phyloP scores from a whole-genome alignment of 2,113 vertebrate genomes.

The Cheirogaleus medius region DNA sequence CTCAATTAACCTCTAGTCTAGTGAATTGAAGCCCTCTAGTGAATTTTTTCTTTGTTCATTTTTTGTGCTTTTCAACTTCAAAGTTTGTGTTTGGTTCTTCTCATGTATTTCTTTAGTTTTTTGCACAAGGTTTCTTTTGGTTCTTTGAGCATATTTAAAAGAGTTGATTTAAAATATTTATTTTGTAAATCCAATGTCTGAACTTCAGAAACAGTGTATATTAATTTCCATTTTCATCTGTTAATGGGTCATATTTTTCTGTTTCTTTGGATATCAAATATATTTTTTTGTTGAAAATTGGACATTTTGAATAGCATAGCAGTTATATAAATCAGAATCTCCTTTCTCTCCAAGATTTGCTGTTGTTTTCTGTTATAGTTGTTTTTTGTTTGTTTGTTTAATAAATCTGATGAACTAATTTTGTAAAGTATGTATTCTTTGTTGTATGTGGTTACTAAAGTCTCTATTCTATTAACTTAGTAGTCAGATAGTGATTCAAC shows the following conservation, averaged over 20 bases:
- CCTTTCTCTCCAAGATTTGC: not conserved
- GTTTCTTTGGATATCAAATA: not conserved
- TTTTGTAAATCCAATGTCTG: not conserved
- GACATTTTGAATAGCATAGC: not conserved
- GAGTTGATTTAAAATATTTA: too few species aligned
- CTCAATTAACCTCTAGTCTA: not conserved
- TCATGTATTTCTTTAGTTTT: not conserved
- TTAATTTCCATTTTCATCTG: not conserved
- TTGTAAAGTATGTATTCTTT: not conserved
- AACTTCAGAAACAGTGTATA: not conserved
- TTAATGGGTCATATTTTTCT: not conserved
- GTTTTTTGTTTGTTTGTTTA: not conserved
- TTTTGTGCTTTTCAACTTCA: not conserved
- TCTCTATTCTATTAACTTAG: not conserved
- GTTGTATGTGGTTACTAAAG: not conserved
- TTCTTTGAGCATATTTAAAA: not conserved
- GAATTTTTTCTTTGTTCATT: not conserved
- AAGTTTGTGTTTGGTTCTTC: not conserved
- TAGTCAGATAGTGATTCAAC: not conserved
- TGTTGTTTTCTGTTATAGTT: not conserved
- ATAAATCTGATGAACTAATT: not conserved
- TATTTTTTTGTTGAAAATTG: not conserved
- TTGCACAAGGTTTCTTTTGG: not conserved
- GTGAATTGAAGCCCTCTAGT: not conserved
- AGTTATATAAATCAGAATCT: not conserved